phyloP scores from a whole-genome alignment of 1,140 invertebrate genomes.

The Bemisia tabaci region DNA sequence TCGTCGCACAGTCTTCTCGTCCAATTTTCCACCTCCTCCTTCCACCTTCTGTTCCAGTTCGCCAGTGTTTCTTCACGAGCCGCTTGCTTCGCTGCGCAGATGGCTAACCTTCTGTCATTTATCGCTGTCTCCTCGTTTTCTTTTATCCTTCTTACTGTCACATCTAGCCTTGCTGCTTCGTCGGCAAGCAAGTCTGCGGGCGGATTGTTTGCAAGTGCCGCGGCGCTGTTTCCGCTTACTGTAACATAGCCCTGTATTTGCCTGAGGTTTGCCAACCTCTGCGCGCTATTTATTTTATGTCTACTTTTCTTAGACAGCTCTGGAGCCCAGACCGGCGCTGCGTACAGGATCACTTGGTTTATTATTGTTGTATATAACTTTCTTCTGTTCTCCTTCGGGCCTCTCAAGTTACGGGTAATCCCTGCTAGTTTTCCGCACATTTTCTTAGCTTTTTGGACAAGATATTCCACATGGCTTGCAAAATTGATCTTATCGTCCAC shows the following conservation, averaged over 20 bases:
- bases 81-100: neutral
- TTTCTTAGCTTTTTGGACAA: no score
- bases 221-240: neutral
- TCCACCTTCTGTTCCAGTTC: slow-evolving; percentile 16
- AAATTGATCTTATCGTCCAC: no score
- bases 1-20: no score
- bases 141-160: neutral
- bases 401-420: no score
- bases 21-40: slow-evolving; percentile 4
- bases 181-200: neutral
- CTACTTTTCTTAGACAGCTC: slow-evolving; percentile 1
- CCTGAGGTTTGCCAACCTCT: neutral
- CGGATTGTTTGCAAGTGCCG: neutral
- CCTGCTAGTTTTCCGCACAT: no score
- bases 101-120: neutral
- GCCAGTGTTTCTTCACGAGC: neutral
- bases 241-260: slow-evolving; percentile 6
- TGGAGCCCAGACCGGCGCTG: neutral
- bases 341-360: no score
- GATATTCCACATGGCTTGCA: no score
- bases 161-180: slow-evolving; percentile 5
- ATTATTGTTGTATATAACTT: no score
- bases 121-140: neutral
- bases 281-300: neutral
- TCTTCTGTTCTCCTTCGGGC: no score